Conservation (phyloP, 2,797 vertebrate genomes). For the Tangara arthus region DNA sequence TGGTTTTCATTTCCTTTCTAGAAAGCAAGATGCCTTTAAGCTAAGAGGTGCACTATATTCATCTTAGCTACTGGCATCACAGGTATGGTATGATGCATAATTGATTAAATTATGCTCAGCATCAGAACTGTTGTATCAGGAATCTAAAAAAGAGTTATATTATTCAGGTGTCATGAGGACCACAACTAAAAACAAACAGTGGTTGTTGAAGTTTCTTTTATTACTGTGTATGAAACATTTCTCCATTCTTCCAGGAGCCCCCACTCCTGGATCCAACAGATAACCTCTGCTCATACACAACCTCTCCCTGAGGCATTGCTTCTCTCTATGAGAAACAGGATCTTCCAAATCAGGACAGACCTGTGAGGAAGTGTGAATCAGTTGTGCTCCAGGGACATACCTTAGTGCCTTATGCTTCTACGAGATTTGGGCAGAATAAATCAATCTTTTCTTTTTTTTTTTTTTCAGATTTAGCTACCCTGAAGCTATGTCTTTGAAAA, state of each 20-base stretch:
- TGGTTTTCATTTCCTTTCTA: background rate
- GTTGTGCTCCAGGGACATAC: background rate
- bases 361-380: background rate
- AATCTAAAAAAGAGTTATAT: background rate
- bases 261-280: background rate
- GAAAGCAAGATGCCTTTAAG: background rate
- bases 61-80: background rate
- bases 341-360: background rate
- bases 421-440: background rate
- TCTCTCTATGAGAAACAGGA: background rate
- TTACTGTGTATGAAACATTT: background rate
- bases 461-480: background rate
- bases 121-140: background rate
- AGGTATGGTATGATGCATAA: background rate
- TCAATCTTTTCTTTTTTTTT: background rate
- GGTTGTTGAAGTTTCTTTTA: background rate
- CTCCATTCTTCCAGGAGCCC: background rate
- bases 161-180: background rate
- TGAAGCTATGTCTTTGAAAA: background rate
- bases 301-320: accelerated
- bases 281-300: background rate
- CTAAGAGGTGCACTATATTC: background rate
- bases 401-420: background rate
- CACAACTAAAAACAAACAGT: background rate
- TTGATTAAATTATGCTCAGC: background rate